Evolutionary conservation across 2,797 vertebrate genomes (phyloP).

Genomic region (Cyclura pinguis): DNA sequence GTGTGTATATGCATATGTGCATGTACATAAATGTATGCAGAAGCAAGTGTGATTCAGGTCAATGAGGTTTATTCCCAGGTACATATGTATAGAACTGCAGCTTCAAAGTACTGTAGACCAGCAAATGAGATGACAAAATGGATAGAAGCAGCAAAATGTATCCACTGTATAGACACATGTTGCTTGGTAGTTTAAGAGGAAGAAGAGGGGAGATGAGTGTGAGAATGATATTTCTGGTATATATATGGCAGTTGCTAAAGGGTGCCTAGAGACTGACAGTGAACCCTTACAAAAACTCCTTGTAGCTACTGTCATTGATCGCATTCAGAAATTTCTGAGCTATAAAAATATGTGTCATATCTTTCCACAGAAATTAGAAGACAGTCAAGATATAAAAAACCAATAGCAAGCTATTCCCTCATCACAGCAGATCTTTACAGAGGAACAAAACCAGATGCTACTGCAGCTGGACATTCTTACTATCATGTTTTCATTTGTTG

Average conservation of each 20-base stretch:
- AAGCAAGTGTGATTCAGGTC: no score
- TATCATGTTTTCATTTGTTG: neutral
- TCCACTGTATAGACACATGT: neutral
- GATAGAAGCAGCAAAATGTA: neutral
- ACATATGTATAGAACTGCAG: no score
- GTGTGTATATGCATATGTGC: no score
- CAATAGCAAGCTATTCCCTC: neutral
- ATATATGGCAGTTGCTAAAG: neutral
- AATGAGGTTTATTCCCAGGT: no score
- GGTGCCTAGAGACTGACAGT: neutral
- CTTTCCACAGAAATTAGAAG: neutral
- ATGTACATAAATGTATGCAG: no score
- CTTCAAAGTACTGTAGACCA: neutral
- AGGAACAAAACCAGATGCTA: neutral
- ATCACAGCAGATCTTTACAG: neutral
- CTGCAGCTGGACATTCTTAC: neutral
- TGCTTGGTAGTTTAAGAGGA: neutral
- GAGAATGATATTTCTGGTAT: neutral
- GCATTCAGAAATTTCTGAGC: neutral
- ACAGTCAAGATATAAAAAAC: neutral
- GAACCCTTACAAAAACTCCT: no score
- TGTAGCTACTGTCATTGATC: neutral
- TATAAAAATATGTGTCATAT: neutral
- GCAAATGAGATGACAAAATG: neutral
- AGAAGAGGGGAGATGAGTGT: neutral